Base-by-base conservation (phyloP, 2,888 invertebrate genomes). In the Seira musarum region DNA sequence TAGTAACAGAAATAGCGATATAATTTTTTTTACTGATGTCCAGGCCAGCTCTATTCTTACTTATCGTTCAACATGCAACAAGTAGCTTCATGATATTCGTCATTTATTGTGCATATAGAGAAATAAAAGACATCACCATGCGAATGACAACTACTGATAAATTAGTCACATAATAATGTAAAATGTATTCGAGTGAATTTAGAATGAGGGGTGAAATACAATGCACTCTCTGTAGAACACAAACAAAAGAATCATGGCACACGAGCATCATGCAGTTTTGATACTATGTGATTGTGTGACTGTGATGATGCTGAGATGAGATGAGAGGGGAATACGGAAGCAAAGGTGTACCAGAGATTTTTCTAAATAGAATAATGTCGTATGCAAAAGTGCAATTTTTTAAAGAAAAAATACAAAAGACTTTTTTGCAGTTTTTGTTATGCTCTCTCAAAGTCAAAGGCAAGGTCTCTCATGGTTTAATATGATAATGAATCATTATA, bases 381-480 rank as follows among this genome's bases (percentile, higher is more conserved):
- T 60, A 69, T 69, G 69, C 71, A 61, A 71, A 73, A 73, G 49
- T 73, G 73, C 61, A 70, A 80, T 80, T 74, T 80, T 73, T 79
- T 21, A 61, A 46, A 13, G 2, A 30, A 74, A 71, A 22, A 19
- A 69, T 35, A 80, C 69, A 74, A 80, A 80, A 71, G 71, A 57
- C 63, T 71, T 30, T 64, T 68, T 80, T 80, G 61, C 17, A 53
- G 53, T 75, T 75, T 80, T 67, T 75, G 80, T 19, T 74, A 70
- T 74, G 65, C 80, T 74, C 74, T 72, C 79, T 77, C 80, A 82
- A 82, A 82, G 82, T 82, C 82, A 82, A 77, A 82, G 82, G 82
- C 82, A 82, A 82, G 82, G 82, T 82, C 73, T 71, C 74, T 74
- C 80, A 82, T 80, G 77, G 73, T 82, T 80, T 80, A 77, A 76